Evolutionary conservation across 1,140 invertebrate genomes (phyloP).

Genomic region (Solenopsis fugax): DNA sequence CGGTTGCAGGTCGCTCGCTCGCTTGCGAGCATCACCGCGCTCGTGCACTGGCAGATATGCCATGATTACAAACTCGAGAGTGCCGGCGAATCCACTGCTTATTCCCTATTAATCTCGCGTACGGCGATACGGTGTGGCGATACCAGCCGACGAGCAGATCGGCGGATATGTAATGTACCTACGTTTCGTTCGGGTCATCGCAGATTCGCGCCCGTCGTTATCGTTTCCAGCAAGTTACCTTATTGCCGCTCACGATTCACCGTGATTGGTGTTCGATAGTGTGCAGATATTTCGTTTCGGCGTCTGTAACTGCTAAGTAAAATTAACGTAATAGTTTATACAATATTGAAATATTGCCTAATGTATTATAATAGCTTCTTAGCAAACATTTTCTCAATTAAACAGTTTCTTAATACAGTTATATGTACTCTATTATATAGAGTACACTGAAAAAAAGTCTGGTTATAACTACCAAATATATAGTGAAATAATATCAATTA

Average conservation of each 20-base stretch:
- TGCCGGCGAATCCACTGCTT: conserved; percentile 69
- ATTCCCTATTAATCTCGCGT: conserved; percentile 76
- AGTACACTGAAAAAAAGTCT: no score
- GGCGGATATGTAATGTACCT: conserved; percentile 37
- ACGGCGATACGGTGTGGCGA: conserved; percentile 62
- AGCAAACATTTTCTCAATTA: not conserved
- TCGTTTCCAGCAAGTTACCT: conserved; percentile 42
- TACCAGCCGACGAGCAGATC: conserved; percentile 58
- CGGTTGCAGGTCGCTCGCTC: not conserved
- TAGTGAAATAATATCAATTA: no score
- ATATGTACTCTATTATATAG: no score
- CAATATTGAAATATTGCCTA: not conserved
- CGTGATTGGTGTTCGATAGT: conserved; percentile 16
- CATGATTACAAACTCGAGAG: conserved; percentile 73
- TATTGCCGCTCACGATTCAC: conserved; percentile 30
- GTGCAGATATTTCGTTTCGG: not conserved
- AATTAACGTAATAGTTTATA: not conserved
- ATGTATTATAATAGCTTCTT: not conserved
- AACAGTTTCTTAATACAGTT: not conserved
- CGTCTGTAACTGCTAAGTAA: not conserved
- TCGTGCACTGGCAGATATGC: conserved; percentile 61
- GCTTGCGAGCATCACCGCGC: conserved; percentile 18
- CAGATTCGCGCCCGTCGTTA: conserved; percentile 49
- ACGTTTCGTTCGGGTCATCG: conserved; percentile 54
- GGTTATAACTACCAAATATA: no score